A percentile compares a stretch with the other conserved stretches of the same genome.
phyloP scores from a whole-genome alignment of 2,888 invertebrate genomes.

The Rhingia rostrata region DNA sequence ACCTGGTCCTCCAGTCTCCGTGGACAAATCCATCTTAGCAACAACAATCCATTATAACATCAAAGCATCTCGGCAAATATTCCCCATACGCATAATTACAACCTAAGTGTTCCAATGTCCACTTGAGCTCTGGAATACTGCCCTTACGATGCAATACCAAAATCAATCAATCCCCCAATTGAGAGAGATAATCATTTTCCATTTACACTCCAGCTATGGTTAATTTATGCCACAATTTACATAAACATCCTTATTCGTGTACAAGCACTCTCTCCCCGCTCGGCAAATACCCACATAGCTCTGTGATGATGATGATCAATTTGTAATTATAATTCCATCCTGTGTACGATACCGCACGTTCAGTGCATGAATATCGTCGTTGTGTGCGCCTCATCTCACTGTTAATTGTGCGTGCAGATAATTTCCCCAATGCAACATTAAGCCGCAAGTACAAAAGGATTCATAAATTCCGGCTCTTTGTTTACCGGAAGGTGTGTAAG shows the following conservation, averaged over 20 bases:
- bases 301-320: conserved; percentile 58
- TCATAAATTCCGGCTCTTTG: conserved; percentile 58
- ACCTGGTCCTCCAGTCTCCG: too few species aligned
- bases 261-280: not conserved
- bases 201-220: conserved; percentile 26
- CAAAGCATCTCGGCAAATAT: too few species aligned
- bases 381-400: conserved; percentile 3
- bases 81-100: too few species aligned
- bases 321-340: conserved; percentile 69
- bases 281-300: conserved; percentile 3
- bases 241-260: conserved; percentile 16
- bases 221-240: conserved; percentile 55
- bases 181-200: conserved; percentile 51
- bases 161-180: conserved; percentile 30
- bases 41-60: too few species aligned
- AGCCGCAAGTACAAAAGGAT: conserved; percentile 55
- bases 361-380: conserved; percentile 32
- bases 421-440: conserved; percentile 72
- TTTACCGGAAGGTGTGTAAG: conserved; percentile 34
- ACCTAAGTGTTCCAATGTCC: too few species aligned
- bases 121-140: not conserved
- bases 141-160: conserved; percentile 31
- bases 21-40: too few species aligned
- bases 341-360: conserved; percentile 7
- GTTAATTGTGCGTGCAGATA: conserved; percentile 72